Evolutionary conservation across 2,113 vertebrate species (phyloP).

Genomic region (Brachypteracias leptosomus): DNA sequence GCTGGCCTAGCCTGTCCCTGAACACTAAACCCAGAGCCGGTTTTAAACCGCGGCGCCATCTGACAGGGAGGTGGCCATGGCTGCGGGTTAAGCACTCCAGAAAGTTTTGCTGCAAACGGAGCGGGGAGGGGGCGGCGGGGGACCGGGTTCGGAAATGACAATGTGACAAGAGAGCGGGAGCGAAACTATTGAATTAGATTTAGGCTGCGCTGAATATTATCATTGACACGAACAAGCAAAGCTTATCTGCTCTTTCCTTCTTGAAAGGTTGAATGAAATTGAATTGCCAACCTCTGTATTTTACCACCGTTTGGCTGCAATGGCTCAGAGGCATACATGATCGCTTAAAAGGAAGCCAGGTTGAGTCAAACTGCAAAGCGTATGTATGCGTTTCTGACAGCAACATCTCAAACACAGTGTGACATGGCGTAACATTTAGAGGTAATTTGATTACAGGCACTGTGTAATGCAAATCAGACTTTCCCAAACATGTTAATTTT

Average conservation of each 20-base stretch:
- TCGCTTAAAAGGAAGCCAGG: conserved; percentile 40
- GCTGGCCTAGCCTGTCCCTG: conserved; percentile 48
- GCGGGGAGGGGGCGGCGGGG: not conserved
- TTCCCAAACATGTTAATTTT: conserved; percentile 36
- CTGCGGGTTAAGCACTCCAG: conserved; percentile 38
- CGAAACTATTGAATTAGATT: conserved; percentile 58
- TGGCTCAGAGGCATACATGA: conserved; percentile 47
- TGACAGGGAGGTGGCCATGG: not conserved
- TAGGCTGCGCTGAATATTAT: conserved; percentile 68
- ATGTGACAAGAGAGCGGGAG: conserved; percentile 5
- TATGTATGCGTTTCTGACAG: conserved; percentile 36
- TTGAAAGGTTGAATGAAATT: conserved; percentile 70
- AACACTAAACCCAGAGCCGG: not conserved
- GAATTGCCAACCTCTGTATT: conserved; percentile 66
- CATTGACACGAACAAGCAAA: conserved; percentile 52
- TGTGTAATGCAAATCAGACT: conserved; percentile 63
- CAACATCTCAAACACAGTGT: conserved; percentile 45
- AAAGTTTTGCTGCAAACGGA: conserved; percentile 66
- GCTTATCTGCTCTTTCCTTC: conserved; percentile 71
- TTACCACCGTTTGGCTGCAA: conserved; percentile 67
- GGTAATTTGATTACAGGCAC: conserved; percentile 67
- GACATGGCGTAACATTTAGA: conserved; percentile 47
- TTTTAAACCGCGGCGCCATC: not conserved
- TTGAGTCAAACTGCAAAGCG: conserved; percentile 43
- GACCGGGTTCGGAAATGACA: conserved; percentile 45